Conservation (phyloP, 2,113 vertebrate genomes). For the Hemicordylus capensis region DNA sequence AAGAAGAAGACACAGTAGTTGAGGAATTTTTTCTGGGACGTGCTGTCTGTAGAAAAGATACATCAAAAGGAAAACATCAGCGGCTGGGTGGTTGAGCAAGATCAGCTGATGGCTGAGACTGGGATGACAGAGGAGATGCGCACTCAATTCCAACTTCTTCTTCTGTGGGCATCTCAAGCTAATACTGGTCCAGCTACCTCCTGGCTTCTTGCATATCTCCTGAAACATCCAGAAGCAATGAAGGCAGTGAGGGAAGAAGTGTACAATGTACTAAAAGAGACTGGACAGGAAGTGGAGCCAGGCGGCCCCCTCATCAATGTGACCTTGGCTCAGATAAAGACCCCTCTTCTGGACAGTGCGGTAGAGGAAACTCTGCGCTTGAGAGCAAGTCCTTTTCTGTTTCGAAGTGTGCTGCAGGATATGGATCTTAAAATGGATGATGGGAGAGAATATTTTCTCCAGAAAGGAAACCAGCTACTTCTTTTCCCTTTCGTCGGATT, state of each 20-base stretch:
- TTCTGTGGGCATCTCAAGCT: conserved; percentile 87
- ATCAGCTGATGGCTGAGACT: conserved; percentile 62
- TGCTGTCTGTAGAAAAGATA: conserved; percentile 62
- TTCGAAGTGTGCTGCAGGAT: conserved; percentile 74
- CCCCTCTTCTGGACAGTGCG: conserved; percentile 81
- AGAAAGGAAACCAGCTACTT: conserved; percentile 77
- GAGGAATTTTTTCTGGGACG: conserved; percentile 74
- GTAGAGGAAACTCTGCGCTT: conserved; percentile 85
- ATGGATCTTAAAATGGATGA: conserved; percentile 75
- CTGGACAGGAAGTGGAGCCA: conserved; percentile 63
- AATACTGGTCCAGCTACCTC: conserved; percentile 84
- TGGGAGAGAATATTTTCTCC: conserved; percentile 73
- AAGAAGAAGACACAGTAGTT: conserved; percentile 72
- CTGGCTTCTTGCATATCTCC: conserved; percentile 85
- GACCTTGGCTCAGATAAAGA: conserved; percentile 32
- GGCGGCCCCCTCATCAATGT: conserved; percentile 46
- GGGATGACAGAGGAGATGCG: conserved; percentile 71
- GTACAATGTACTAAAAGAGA: conserved; percentile 70
- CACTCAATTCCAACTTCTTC: conserved; percentile 78
- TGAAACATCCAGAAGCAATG: conserved; percentile 84
- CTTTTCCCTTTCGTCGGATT: conserved; percentile 82
- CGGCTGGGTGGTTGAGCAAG: conserved; percentile 76
- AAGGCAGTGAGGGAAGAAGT: conserved; percentile 77
- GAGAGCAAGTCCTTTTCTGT: conserved; percentile 73
- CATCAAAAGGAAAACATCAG: conserved; percentile 76